These are phyloP conservation scores for Oligia latruncula DNA, from an alignment of 2,888 invertebrate species.

Conservation along the genomic window DNA sequence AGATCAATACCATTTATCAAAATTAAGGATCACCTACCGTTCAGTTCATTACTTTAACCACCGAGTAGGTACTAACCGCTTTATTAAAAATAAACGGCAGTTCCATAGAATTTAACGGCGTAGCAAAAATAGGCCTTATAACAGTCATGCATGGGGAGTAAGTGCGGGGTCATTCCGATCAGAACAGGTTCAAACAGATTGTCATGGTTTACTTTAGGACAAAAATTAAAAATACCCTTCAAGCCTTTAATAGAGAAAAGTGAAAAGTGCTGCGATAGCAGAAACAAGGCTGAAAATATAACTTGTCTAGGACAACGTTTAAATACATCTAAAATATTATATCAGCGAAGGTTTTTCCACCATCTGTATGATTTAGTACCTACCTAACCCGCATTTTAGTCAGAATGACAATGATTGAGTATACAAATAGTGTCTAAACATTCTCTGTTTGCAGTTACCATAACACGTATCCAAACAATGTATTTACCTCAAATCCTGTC, in stretches of 20 bases:
- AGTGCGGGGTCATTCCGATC: slow-evolving; percentile 6
- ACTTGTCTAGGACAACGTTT: background rate
- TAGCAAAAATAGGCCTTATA: slow-evolving; percentile 33
- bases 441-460: background rate
- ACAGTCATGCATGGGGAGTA: slow-evolving; percentile 4
- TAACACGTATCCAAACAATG: background rate
- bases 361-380: background rate
- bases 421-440: background rate
- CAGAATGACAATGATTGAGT: no score
- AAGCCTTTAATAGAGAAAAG: background rate
- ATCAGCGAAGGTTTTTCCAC: background rate
- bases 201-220: background rate
- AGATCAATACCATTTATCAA: slow-evolving; percentile 3
- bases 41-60: slow-evolving; percentile 14
- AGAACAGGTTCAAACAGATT: background rate
- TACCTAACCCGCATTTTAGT: background rate
- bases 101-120: slow-evolving; percentile 41
- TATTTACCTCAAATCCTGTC: background rate
- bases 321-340: background rate
- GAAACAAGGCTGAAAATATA: background rate
- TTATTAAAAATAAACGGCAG: slow-evolving; percentile 42
- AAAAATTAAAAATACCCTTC: background rate
- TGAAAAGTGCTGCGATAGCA: background rate
- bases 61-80: slow-evolving; percentile 24
- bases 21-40: slow-evolving; percentile 26